Evolutionary conservation across 1,140 invertebrate genomes (phyloP).

Genomic region (Brachionus asplanchnoidis): DNA sequence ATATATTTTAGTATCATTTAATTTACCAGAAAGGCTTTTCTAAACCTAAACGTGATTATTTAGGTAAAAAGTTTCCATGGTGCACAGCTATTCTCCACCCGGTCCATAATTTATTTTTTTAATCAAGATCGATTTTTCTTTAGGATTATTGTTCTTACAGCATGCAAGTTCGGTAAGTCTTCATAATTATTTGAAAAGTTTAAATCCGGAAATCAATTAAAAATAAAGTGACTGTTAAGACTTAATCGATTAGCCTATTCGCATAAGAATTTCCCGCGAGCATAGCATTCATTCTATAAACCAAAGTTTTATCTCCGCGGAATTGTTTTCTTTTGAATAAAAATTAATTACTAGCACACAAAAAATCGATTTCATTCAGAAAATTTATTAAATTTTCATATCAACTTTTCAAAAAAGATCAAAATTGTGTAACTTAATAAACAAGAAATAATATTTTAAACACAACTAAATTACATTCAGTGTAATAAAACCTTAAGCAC

Average conservation of each 20-base stretch:
- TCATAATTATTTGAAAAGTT: constrained; percentile 1
- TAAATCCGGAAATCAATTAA: not conserved
- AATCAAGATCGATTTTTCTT: not conserved
- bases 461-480: too few relatives aligned
- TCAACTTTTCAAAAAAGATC: too few relatives aligned
- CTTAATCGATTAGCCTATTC: not conserved
- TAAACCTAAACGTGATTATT: not conserved
- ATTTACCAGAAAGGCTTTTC: not conserved
- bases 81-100: not conserved
- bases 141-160: not conserved
- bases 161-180: not conserved
- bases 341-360: not conserved
- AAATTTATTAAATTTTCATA: too few relatives aligned
- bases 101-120: not conserved
- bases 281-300: not conserved
- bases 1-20: not conserved
- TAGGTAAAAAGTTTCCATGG: not conserved
- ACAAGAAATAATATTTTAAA: too few relatives aligned
- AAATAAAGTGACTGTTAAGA: not conserved
- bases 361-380: not conserved
- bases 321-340: not conserved
- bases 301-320: not conserved
- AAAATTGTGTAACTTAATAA: too few relatives aligned
- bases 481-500: too few relatives aligned
- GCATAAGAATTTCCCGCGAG: not conserved